Evolutionary conservation across 2,797 vertebrate species (phyloP).

Genomic region (Coranthus polyacanthus): DNA sequence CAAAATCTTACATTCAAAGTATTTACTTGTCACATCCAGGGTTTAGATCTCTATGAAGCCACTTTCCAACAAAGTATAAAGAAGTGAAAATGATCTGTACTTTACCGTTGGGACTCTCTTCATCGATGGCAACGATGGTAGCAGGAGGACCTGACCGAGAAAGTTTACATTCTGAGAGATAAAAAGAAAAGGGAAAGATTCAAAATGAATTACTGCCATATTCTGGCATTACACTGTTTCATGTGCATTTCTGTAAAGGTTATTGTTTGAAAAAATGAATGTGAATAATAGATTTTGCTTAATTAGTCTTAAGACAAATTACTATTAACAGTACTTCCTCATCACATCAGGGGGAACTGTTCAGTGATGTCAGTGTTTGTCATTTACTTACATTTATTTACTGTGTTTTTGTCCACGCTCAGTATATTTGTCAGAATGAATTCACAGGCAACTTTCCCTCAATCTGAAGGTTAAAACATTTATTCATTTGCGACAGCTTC

Average conservation of each 20-base stretch:
- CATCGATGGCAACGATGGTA: conserved; percentile 97
- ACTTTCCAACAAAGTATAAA: background rate
- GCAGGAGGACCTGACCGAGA: conserved; percentile 95
- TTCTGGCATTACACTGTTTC: background rate
- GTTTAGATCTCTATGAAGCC: background rate
- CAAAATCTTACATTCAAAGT: background rate
- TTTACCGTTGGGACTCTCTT: conserved; percentile 97
- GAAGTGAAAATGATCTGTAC: conserved; percentile 26
- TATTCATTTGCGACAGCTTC: background rate
- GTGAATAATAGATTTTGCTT: too few relatives aligned
- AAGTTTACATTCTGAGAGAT: conserved; percentile 94
- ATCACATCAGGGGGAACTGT: too few relatives aligned
- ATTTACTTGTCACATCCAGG: background rate
- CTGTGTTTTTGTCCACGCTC: too few relatives aligned
- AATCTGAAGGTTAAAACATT: too few relatives aligned
- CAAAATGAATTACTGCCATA: background rate
- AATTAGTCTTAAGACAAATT: too few relatives aligned
- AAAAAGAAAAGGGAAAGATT: conserved; percentile 2
- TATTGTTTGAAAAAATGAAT: background rate
- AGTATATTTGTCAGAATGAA: too few relatives aligned
- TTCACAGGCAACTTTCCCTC: too few relatives aligned
- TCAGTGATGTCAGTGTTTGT: too few relatives aligned
- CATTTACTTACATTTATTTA: too few relatives aligned
- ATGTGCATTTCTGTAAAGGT: background rate
- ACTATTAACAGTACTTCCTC: background rate